Base-by-base conservation (phyloP, 1,140 invertebrate species). In the Bombus difficillimus region DNA sequence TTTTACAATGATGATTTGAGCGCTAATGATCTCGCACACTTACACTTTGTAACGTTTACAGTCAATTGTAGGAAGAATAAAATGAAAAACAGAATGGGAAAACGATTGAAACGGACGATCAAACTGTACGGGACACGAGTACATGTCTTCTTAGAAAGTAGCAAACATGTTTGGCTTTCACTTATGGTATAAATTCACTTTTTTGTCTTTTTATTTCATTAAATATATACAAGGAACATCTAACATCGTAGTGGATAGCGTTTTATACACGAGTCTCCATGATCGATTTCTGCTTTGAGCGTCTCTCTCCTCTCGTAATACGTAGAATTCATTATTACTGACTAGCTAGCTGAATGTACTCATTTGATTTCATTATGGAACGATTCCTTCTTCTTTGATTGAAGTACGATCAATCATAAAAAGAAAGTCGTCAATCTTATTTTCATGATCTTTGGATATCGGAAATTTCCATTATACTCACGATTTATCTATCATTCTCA, bases 171-270 rank as follows among this genome's bases (percentile, higher is more conserved):
- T 92, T 91, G 89, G 90, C 89, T 86, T 87, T 83, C 77, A 34
- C 83, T 92, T 92, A 92, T 66, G 72, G 89, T 93, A 92, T 91
- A 90, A 92, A 93, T 91, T 92, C 87, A 92, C 90, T 90, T 92
- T 39, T 68, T 22, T 41, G n/a, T 32, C 25, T 64, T 34, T n/a
- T 64, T n/a, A n/a, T 78, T 28, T 64, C 75, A 25, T 78, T 62
- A 78, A 78, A 78, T 78, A 94, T 94, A 90, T 94, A 94, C 94
- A 94, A 94, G 92, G 92, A 94, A 94, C 93, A 94, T 94, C 93
- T 94, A 94, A 94, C 93, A 94, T 92, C 91, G 86, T 93, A 90
- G 86, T 93, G 89, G 87, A 91, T 90, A 93, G 84, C 88, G 89
- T 93, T 86, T 94, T 93, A 92, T 92, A 92, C 92, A 93, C 89